Percentiles rank a stretch among this genome's conserved stretches.
phyloP scores from a whole-genome alignment of 2,797 vertebrate species.

The Phoebastria nigripes region DNA sequence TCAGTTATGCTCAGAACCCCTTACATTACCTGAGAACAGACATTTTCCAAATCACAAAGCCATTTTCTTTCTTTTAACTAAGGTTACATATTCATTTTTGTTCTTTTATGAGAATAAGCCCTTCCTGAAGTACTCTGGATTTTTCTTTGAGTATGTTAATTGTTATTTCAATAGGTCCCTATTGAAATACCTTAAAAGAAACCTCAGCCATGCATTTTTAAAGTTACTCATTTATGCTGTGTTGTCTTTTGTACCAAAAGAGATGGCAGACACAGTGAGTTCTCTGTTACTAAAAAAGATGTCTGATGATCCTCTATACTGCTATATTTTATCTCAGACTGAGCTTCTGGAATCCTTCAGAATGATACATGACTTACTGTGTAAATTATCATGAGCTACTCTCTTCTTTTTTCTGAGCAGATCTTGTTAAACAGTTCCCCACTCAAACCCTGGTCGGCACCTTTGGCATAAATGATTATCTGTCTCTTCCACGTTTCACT shows the following conservation, averaged over 20 bases:
- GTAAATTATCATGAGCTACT: not conserved
- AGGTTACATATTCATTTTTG: not conserved
- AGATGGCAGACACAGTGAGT: not conserved
- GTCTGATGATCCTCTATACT: not conserved
- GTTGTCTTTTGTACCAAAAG: not conserved
- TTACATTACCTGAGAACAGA: not conserved
- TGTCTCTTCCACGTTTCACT: not conserved
- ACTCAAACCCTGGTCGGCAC: not conserved
- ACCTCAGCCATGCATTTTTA: not conserved
- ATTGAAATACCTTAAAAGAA: not conserved
- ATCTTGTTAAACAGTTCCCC: not conserved
- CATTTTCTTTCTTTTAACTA: slow-evolving; percentile 9
- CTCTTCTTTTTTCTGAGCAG: not conserved
- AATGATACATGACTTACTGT: not conserved
- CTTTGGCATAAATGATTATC: slow-evolving; percentile 14
- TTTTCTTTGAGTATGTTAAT: not conserved
- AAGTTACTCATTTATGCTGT: not conserved
- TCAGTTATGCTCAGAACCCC: not conserved
- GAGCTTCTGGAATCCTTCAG: slow-evolving; percentile 13
- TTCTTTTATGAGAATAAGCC: not conserved
- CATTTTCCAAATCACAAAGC: not conserved
- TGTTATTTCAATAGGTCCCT: not conserved
- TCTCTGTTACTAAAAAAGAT: not conserved
- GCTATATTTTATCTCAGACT: not conserved
- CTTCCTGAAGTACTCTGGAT: not conserved